Evolutionary conservation across 2,797 vertebrate genomes (phyloP).

Genomic region (Sebastes matsubarae): DNA sequence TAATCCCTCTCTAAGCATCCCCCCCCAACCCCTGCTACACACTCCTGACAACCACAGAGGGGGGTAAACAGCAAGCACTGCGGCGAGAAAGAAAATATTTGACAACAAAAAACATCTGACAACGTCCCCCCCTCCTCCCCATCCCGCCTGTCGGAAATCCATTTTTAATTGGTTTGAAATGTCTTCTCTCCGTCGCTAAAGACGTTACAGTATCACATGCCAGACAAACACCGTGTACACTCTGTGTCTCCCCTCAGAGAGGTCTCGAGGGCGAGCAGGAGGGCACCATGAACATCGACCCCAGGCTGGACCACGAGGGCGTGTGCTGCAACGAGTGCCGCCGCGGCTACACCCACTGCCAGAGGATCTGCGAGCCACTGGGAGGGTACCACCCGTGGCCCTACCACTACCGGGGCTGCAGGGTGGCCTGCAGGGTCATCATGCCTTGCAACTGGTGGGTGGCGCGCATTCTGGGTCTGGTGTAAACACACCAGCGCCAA

Average conservation of each 20-base stretch:
- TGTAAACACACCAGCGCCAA: constrained; percentile 71
- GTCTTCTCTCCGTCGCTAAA: not conserved
- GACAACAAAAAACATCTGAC: constrained; percentile 73
- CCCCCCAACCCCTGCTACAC: constrained; percentile 13
- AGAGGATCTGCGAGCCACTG: constrained; percentile 91
- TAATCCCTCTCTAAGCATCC: constrained; percentile 41
- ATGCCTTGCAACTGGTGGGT: constrained; percentile 98
- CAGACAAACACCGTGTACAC: not conserved
- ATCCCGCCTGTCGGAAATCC: constrained; percentile 54
- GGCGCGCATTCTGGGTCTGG: constrained; percentile 89
- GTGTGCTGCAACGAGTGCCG: constrained; percentile 91
- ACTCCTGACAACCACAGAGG: constrained; percentile 56
- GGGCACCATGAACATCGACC: constrained; percentile 87
- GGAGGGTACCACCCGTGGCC: constrained; percentile 88
- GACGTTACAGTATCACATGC: not conserved
- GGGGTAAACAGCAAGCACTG: constrained; percentile 46
- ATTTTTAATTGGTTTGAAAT: constrained; percentile 71
- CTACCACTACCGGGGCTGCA: constrained; percentile 90
- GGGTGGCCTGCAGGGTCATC: constrained; percentile 88
- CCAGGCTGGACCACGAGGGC: constrained; percentile 91
- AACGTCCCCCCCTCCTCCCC: constrained; percentile 50
- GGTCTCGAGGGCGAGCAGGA: constrained; percentile 84
- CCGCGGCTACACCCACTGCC: constrained; percentile 90
- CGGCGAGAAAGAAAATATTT: constrained; percentile 64
- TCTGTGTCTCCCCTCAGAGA: constrained; percentile 71